Evolutionary conservation across 2,888 invertebrate species (phyloP), one percentile per base, ranked within the genome.

Genomic region (Cerastis rubricosa): DNA sequence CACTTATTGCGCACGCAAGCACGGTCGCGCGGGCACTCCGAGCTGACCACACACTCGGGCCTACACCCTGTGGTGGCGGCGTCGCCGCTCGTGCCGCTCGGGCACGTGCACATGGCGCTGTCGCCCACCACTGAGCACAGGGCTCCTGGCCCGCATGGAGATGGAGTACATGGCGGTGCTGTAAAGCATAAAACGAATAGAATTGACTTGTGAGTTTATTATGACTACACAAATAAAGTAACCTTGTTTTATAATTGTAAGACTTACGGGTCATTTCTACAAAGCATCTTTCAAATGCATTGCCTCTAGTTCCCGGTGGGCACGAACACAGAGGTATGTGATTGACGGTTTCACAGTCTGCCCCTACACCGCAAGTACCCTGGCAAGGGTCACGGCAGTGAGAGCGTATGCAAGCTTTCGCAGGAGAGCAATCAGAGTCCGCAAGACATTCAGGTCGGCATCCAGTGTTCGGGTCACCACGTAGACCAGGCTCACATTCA

Each of bases 401-500:
- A 86, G 98, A 98, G 59, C 97, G 97, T 89, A 98, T 98, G 91
- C 99, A 99, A 2, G 98, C 98, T 87, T 98, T 97, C 85, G 98
- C 97, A 75, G 98, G 97, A 0, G 98, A 97, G 94, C 99, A 99
- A 89, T 99, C 99, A n/a, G 98, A 98, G 91, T 99, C 99, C 73
- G 98, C 98, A 6, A 99, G 97, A 93, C 99, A 99, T 93, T 99
- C 99, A 0, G 99, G 99, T 85, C 98, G 97, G 90, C 98, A 98
- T 64, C 97, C 97, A 82, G 98, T 97, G 91, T 98, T 98, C 0
- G 98, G 98, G 93, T 98, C 98, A 40, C 98, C 98, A 83, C 97
- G 97, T 87, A 98, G 97, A 77, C 98, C 98, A 51, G 97, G 97
- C 75, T 98, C 95, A 93, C 98, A 99, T 74, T 97, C 97, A 90